A percentile compares a stretch with the other conserved stretches of the same genome.
Conservation (phyloP, 92 coral and sea anemone genomes). For the Pocillopora meandrina region DNA sequence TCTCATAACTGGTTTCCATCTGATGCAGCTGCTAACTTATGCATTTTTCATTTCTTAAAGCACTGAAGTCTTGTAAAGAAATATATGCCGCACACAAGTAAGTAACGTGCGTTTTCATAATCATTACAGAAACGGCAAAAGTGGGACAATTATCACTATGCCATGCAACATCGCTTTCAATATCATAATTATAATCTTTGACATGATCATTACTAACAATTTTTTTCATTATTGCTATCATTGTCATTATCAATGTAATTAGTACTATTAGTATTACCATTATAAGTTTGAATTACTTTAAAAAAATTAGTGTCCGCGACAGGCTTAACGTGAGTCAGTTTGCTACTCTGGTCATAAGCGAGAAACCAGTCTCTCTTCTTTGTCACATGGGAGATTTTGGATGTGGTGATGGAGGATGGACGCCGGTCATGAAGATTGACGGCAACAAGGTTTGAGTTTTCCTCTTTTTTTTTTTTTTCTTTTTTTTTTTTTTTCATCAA, state of each 20-base stretch:
- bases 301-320: neutral
- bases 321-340: neutral
- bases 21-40: too few relatives aligned
- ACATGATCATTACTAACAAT: too few relatives aligned
- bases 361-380: neutral
- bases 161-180: neutral
- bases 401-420: conserved; percentile 26
- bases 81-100: neutral
- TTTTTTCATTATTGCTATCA: too few relatives aligned
- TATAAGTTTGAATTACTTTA: too few relatives aligned
- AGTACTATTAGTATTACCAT: too few relatives aligned
- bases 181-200: too few relatives aligned
- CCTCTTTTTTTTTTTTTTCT: neutral
- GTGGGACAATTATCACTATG: neutral
- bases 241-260: too few relatives aligned
- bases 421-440: conserved; percentile 30
- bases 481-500: neutral
- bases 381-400: too few relatives aligned
- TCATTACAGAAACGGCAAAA: neutral
- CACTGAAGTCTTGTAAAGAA: neutral
- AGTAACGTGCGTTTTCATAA: neutral
- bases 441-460: neutral
- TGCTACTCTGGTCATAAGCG: neutral
- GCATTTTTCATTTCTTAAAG: neutral
- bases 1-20: too few relatives aligned